Conservation (phyloP, 2,797 vertebrate genomes). For the Pseudomugil gertrudae region DNA sequence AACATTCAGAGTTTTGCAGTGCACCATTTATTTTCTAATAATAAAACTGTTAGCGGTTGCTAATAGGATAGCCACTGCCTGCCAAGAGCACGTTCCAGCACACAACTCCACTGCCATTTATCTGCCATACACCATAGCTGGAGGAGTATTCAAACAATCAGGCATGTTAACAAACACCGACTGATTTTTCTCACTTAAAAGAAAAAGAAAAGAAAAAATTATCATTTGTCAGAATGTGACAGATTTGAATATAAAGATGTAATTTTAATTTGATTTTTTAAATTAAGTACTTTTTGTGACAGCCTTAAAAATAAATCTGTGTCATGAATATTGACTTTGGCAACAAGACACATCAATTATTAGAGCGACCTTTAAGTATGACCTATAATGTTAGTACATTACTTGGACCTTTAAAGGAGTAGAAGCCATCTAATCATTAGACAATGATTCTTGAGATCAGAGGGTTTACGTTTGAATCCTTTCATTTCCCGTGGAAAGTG, state of each 20-base stretch:
- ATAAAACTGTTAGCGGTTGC: conserved; percentile 84
- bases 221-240: conserved; percentile 34
- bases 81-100: conserved; percentile 73
- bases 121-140: conserved; percentile 48
- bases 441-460: conserved; percentile 15
- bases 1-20: conserved; percentile 79
- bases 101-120: conserved; percentile 67
- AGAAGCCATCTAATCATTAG: not conserved
- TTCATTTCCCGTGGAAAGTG: conserved; percentile 4
- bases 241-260: conserved; percentile 29
- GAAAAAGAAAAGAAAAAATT: not conserved
- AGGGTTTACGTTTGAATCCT: conserved; percentile 1
- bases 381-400: not conserved
- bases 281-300: not conserved
- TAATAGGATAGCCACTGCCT: conserved; percentile 76
- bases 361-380: conserved; percentile 5
- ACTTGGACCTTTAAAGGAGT: not conserved
- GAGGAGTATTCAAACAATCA: conserved; percentile 46
- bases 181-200: conserved; percentile 1
- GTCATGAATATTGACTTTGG: not conserved
- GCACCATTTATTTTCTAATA: conserved; percentile 83
- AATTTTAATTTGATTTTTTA: conserved; percentile 8
- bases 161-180: conserved; percentile 6
- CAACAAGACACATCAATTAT: not conserved
- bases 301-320: not conserved